phyloP scores from a whole-genome alignment of 2,113 vertebrate genomes.

The Entelurus aequoreus region DNA sequence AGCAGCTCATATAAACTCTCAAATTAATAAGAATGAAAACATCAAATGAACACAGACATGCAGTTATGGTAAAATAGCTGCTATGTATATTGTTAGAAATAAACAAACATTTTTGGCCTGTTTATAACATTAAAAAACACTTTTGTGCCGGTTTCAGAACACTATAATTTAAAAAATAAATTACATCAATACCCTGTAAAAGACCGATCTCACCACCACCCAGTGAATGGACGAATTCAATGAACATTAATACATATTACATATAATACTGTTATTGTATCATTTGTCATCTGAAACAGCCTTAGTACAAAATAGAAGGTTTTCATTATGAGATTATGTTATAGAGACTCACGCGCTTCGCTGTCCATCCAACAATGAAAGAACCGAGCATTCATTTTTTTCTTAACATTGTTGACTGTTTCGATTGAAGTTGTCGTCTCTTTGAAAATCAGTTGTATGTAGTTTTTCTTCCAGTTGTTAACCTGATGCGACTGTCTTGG shows the following conservation, averaged over 20 bases:
- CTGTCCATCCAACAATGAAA: background rate
- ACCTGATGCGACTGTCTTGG: constrained; percentile 38
- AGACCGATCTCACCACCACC: constrained; percentile 27
- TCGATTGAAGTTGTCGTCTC: constrained; percentile 5
- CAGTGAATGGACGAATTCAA: constrained; percentile 8
- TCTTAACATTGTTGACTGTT: background rate
- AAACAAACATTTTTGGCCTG: constrained; percentile 1
- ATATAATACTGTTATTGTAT: background rate
- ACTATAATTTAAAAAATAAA: constrained; percentile 9
- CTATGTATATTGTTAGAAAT: background rate
- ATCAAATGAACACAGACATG: background rate
- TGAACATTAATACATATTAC: background rate
- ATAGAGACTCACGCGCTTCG: background rate
- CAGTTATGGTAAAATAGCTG: background rate
- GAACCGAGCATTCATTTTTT: background rate
- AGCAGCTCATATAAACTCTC: constrained; percentile 23
- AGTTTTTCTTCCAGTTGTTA: background rate
- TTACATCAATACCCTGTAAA: constrained; percentile 42
- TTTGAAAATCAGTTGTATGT: background rate
- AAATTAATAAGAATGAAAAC: background rate
- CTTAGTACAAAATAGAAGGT: background rate
- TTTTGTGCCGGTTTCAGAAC: constrained; percentile 1
- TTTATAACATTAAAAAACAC: constrained; percentile 22
- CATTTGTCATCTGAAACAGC: background rate
- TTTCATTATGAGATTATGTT: background rate